phyloP scores from a whole-genome alignment of 2,113 vertebrate genomes.

The Brachyhypopomus occidentalis region DNA sequence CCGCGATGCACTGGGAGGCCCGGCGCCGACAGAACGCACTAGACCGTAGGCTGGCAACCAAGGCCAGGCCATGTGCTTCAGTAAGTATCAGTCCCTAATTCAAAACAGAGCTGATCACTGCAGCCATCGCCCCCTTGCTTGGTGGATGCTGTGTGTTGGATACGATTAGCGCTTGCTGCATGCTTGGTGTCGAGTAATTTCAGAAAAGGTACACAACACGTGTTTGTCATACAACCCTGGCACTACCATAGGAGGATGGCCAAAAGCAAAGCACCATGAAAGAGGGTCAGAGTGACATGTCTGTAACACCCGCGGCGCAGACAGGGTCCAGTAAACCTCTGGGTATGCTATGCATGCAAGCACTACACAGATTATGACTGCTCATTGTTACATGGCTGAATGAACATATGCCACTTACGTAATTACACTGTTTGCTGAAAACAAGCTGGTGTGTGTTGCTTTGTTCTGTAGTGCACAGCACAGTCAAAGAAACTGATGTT shows the following conservation, averaged over 20 bases:
- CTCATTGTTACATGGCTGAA: neutral
- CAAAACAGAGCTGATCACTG: neutral
- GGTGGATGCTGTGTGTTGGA: neutral
- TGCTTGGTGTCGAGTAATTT: neutral
- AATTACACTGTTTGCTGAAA: too few species aligned
- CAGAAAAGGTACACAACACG: neutral
- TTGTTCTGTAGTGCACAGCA: too few species aligned
- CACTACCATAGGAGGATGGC: conserved; percentile 3
- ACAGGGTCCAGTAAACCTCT: conserved; percentile 22
- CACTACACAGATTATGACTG: neutral
- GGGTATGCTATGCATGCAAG: conserved; percentile 20
- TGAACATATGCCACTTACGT: neutral
- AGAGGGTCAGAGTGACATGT: neutral
- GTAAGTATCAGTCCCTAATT: conserved; percentile 7
- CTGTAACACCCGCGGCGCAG: neutral
- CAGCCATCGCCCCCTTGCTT: neutral
- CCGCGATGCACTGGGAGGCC: conserved; percentile 72
- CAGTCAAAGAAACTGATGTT: too few species aligned
- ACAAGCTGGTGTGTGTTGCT: too few species aligned
- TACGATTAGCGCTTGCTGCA: neutral
- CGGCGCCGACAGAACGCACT: conserved; percentile 61
- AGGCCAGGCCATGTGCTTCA: conserved; percentile 38
- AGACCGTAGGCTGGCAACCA: conserved; percentile 54
- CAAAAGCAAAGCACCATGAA: conserved; percentile 10
- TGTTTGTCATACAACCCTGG: neutral